phyloP scores from a whole-genome alignment of 2,113 vertebrate genomes.

The Prionailurus bengalensis region DNA sequence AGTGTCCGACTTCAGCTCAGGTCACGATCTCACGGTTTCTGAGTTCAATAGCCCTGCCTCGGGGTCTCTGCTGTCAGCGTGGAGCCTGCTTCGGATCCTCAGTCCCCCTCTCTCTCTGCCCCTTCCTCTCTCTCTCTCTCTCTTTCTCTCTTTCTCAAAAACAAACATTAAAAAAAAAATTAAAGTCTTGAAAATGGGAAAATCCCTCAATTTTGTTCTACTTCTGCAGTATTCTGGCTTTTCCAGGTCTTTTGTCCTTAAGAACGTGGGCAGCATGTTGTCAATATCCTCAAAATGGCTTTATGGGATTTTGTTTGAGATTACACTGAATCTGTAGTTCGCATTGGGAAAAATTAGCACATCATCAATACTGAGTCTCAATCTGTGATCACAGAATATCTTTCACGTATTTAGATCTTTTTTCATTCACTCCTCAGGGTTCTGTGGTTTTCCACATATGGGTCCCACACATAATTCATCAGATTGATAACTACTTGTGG shows the following conservation, averaged over 20 bases:
- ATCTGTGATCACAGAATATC: background rate
- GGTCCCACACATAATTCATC: background rate
- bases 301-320: background rate
- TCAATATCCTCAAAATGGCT: background rate
- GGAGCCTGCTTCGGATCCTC: too few species aligned
- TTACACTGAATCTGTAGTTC: background rate
- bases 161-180: too few species aligned
- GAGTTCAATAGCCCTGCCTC: too few species aligned
- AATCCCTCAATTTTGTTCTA: background rate
- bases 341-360: background rate
- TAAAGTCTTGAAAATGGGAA: background rate
- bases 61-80: too few species aligned
- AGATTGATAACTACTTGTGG: background rate
- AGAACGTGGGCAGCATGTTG: background rate
- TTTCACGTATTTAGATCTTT: background rate
- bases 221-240: background rate
- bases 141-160: too few species aligned
- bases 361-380: background rate
- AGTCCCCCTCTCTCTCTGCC: too few species aligned
- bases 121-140: too few species aligned
- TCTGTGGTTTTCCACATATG: background rate
- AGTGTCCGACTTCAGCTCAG: too few species aligned
- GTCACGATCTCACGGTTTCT: too few species aligned
- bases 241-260: background rate
- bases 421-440: background rate